Base-by-base conservation (phyloP, 2,113 vertebrate species). In the Cephalopholis sonnerati region DNA sequence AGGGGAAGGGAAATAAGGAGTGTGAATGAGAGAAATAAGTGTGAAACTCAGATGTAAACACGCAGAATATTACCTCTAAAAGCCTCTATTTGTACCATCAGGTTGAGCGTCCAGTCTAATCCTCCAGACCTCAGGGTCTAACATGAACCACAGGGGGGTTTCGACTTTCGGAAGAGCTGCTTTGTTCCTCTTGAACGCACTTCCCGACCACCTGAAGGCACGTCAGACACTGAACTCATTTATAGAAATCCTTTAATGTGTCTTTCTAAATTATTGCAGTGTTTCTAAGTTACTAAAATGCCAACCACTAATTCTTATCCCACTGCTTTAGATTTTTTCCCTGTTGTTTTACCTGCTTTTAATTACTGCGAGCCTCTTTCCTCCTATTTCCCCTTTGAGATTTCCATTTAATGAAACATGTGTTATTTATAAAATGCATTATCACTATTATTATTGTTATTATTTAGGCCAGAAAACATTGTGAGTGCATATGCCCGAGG, bases 361-460 rank as follows among this genome's bases (percentile, higher is more conserved):
- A 83, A 89, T 91, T 84, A 89, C 68, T 2, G 3, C 4, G 4
- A 69, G 27, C 17, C 77, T 70, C 24, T 22, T 70, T 75, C 63
- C 29, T 76, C 39, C 58, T 15, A 36, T 74, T 82, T 68, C 69
- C 83, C 72, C 50, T 81, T 24, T 71, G 50, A 81, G 77, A 74
- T 75, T 81, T 83, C 25, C 36, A 65, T 74, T 77, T 82, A 90
- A 87, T 91, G 82, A 88, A 83, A 89, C 77, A 83, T 81, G 75
- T 91, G 89, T 87, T 87, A 79, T 82, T 80, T 83, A 90, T 87
- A 68, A 85, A 91, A 77, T 73, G 53, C 65, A 71, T 82, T 75
- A 84, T 90, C 53, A 41, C 66, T 70, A 41, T 85, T 81, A 76
- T 79, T 82, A 77, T 65, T 70, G 41, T 83, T 82, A 74, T 83